Base-by-base conservation (phyloP, 2,113 vertebrate genomes). In the Trogon melanurus region DNA sequence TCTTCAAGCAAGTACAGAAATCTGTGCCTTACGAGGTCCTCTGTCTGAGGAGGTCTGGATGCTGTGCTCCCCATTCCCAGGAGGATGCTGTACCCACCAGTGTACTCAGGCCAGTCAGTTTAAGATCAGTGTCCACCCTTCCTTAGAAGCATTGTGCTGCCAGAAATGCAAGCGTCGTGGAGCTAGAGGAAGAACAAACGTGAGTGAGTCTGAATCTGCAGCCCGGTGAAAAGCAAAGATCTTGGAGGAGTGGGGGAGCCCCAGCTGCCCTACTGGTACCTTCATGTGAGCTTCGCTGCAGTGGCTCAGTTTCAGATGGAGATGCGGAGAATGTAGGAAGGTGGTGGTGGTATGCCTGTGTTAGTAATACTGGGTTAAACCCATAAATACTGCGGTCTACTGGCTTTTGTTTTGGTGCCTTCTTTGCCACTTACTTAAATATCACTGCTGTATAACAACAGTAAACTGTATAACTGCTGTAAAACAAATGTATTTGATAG, bases 321-420 rank as follows among this genome's bases (percentile, higher is more conserved):
- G 50, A 6, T 50, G 13, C 22, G 6, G 47, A 80, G n/a, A 91
- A 25, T 0, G 0, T 25, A 50, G 45, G 41, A 58, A 25, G 11
- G 23, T 70, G 17, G 34, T 72, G 71, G 16, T 82, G 20, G 14
- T 65, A 23, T 34, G 3, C 26, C 69, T 58, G 8, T 47, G 10
- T 67, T 44, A 58, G 17, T 34, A 89, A 19, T 45, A 41, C 13
- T 15, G 54, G 53, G 29, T 61, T 83, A 26, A 89, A 92, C 45
- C 78, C 36, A 17, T 69, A 67, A 79, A 19, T 57, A 48, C 54
- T 34, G 2, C 61, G n/a, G 25, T 69, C 41, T 79, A 0, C 50
- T 85, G 50, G 14, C 41, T 85, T 22, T 56, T 90, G 54, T 72
- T 76, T 66, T 56, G 22, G 16, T 74, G 51, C 5, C 19, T n/a